Evolutionary conservation across 2,113 vertebrate species (phyloP).

Genomic region (Calonectris borealis): DNA sequence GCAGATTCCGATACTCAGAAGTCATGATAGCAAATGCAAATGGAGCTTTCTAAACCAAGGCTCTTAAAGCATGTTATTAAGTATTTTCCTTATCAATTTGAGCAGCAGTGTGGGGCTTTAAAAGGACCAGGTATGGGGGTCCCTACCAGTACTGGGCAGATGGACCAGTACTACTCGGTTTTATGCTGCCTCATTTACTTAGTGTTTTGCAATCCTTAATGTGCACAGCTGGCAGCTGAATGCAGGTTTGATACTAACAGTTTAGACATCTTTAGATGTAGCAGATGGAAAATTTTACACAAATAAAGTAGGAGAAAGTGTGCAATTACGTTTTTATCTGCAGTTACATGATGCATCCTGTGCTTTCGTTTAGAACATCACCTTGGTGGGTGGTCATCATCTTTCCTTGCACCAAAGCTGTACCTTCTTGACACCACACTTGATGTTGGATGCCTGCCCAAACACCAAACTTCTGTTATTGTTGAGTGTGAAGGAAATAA

Average conservation of each 20-base stretch:
- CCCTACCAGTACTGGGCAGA: conserved; percentile 83
- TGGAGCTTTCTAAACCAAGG: conserved; percentile 66
- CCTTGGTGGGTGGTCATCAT: conserved; percentile 84
- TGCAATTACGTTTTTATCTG: conserved; percentile 87
- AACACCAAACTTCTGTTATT: conserved; percentile 77
- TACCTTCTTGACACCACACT: conserved; percentile 80
- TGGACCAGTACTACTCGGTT: conserved; percentile 83
- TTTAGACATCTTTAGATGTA: conserved; percentile 91
- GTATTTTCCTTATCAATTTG: conserved; percentile 71
- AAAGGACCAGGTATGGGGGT: conserved; percentile 81
- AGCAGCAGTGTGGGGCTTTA: conserved; percentile 70
- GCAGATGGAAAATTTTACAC: conserved; percentile 91
- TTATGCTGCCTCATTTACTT: conserved; percentile 86
- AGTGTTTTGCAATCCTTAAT: conserved; percentile 87
- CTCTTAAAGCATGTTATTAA: conserved; percentile 70
- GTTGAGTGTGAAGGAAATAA: conserved; percentile 75
- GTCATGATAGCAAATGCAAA: conserved; percentile 76
- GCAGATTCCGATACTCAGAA: conserved; percentile 69
- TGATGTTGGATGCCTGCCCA: conserved; percentile 74
- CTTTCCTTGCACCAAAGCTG: conserved; percentile 67
- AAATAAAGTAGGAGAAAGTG: conserved; percentile 90
- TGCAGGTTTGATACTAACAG: conserved; percentile 89
- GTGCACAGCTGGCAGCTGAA: conserved; percentile 89
- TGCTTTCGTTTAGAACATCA: conserved; percentile 79
- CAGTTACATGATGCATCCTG: conserved; percentile 79